Conservation (phyloP, 2,113 vertebrate species). For the Rhinoderma darwinii region DNA sequence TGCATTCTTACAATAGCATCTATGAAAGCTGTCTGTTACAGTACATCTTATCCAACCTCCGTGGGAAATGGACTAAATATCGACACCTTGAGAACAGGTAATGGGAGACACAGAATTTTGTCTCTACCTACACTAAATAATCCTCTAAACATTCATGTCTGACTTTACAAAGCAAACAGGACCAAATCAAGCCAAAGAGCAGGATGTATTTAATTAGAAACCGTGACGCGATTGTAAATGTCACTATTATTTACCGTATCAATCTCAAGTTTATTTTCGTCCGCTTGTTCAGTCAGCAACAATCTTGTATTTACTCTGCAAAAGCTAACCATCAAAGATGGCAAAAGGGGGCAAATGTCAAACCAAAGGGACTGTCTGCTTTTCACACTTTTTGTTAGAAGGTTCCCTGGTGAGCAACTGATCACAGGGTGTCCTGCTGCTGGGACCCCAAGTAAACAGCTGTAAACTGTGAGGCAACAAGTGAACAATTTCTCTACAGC, state of each 20-base stretch:
- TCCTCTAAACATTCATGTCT: slow-evolving; percentile 7
- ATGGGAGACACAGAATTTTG: not conserved
- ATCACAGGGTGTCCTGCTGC: not conserved
- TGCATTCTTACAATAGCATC: slow-evolving; percentile 9
- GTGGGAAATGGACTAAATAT: slow-evolving; percentile 29
- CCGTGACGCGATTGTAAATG: slow-evolving; percentile 21
- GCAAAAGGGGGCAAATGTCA: not conserved
- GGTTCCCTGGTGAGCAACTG: not conserved
- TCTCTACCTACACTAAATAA: slow-evolving; percentile 23
- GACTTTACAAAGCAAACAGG: slow-evolving; percentile 42
- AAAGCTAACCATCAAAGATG: not conserved
- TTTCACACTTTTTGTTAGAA: not conserved
- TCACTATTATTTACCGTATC: slow-evolving; percentile 11
- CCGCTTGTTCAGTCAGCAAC: not conserved
- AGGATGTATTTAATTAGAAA: not conserved
- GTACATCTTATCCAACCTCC: not conserved
- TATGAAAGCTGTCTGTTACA: not conserved
- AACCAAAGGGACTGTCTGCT: not conserved
- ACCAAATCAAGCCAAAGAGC: not conserved
- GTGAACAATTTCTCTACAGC: not conserved
- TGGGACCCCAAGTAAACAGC: not conserved
- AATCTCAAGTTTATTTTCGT: not conserved
- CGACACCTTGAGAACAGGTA: not conserved
- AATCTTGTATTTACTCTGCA: not conserved
- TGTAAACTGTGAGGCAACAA: not conserved